phyloP scores from a whole-genome alignment of 2,797 vertebrate genomes.

The Coregonus suidteri region DNA sequence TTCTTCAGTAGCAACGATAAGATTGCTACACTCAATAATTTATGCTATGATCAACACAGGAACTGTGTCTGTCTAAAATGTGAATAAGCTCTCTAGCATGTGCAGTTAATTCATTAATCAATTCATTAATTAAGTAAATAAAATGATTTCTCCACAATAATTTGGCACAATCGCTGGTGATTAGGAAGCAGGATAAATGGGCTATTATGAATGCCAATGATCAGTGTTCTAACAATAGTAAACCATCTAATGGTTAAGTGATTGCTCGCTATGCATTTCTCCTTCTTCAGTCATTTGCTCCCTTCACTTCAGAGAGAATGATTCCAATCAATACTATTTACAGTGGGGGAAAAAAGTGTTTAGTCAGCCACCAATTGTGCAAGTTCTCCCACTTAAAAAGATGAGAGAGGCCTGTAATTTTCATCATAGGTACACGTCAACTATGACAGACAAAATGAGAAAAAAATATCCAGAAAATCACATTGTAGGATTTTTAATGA shows the following conservation, averaged over 20 bases:
- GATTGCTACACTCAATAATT: neutral
- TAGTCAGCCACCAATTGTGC: too few relatives aligned
- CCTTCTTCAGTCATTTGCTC: constrained; percentile 36
- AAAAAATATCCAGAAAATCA: too few relatives aligned
- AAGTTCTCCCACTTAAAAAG: too few relatives aligned
- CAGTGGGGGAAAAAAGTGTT: too few relatives aligned
- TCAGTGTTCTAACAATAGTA: constrained; percentile 33
- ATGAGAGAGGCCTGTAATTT: too few relatives aligned
- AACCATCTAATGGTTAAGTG: constrained; percentile 38
- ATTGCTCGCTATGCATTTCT: constrained; percentile 43
- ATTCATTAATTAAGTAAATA: neutral
- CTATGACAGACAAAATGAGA: too few relatives aligned
- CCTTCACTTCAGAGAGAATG: constrained; percentile 19
- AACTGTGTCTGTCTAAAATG: constrained; percentile 1
- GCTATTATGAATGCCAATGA: constrained; percentile 38
- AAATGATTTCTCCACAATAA: constrained; percentile 17
- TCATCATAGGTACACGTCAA: too few relatives aligned
- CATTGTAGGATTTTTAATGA: too few relatives aligned
- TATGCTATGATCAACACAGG: neutral
- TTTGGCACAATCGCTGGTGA: constrained; percentile 32
- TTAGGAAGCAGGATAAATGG: constrained; percentile 41
- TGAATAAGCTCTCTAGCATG: constrained; percentile 7
- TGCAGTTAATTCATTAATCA: neutral
- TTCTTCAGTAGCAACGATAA: neutral
- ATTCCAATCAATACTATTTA: constrained; percentile 40